Evolutionary conservation across 2,113 vertebrate species (phyloP), one percentile per base, ranked within the genome.

Genomic region (Eulacestoma nigropectus): DNA sequence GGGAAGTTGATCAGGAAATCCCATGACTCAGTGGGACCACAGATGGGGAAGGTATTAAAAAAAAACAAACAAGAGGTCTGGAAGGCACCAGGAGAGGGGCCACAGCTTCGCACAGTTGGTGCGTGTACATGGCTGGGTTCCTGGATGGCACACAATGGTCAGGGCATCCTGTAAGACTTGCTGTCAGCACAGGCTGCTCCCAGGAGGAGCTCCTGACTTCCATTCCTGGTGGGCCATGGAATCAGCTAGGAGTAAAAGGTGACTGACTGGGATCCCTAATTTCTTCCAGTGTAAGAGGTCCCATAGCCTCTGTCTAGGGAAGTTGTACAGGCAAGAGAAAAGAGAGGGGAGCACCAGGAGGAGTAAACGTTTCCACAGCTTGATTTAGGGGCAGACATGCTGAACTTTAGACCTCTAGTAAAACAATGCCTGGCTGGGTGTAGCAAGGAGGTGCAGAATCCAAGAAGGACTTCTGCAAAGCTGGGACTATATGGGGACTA

Each of bases 1-100:
- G 86, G 94, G 91, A 97, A 95, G 86, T 92, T 93, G n/a, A 47
- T 95, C 73, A 93, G 73, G 83, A 95, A 96, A 83, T 84, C 94
- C 52, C 89, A 96, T 95, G 95, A 96, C 89, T 91, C 73, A 86
- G 47, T 59, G 47, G 44, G 35, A 90, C 73, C 41, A 92, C 52
- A 56, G 35, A 87, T 52, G 47, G 49, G 91, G 91, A 93, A 95
- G 68, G 25, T 64, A 41, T 77, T 10, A 29, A 16, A 63, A 80
- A 84, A 92, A 67, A 16, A 0, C n/a, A 46, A 81, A 35, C 22
- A 29, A 50, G 18, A 64, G 9, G 27, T 56, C 87, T 92, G 81
- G 55, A 52, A 86, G 65, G 46, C 0, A 1, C 30, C 19, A 72
- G 57, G 10, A 93, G 30, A 81, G 27, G 13, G 33, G 39, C 33